These are phyloP conservation scores for cattle (Bos taurus) DNA, from an alignment of 2,113 vertebrate genomes.

Conservation along the genomic window DNA sequence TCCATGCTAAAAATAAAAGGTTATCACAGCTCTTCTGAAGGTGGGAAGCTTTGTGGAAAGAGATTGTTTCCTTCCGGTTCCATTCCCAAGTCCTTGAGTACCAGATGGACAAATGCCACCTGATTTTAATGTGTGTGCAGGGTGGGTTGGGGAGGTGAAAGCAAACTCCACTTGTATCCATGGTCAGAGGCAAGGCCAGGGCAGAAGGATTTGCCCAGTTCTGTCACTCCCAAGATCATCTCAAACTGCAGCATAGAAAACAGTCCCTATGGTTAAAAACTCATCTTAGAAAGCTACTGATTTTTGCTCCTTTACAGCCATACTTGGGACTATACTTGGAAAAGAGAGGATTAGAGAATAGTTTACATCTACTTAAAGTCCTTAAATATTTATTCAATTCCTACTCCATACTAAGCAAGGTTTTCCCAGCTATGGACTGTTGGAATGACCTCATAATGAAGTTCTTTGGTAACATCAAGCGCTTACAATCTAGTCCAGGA, in stretches of 20 bases:
- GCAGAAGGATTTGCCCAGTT: neutral
- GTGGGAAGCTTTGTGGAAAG: conserved; percentile 26
- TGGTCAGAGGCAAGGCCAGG: neutral
- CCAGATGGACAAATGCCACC: neutral
- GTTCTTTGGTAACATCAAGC: neutral
- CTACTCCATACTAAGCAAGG: neutral
- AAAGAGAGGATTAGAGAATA: neutral
- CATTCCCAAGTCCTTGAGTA: neutral
- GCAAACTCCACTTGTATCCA: neutral
- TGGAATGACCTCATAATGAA: neutral
- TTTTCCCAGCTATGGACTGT: neutral
- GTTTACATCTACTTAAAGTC: neutral
- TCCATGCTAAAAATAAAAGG: conserved; percentile 42
- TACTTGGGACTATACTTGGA: neutral
- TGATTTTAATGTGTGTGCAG: neutral
- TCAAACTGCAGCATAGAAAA: neutral
- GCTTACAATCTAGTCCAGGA: neutral
- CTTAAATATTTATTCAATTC: neutral
- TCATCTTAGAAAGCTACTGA: neutral
- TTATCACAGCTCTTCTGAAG: conserved; percentile 12
- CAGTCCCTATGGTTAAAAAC: neutral
- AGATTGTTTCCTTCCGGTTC: neutral
- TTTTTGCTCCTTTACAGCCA: neutral
- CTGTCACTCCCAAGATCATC: neutral
- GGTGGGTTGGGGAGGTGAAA: neutral